Evolutionary conservation across 2,888 invertebrate species (phyloP).

Genomic region (Doris montereyensis): DNA sequence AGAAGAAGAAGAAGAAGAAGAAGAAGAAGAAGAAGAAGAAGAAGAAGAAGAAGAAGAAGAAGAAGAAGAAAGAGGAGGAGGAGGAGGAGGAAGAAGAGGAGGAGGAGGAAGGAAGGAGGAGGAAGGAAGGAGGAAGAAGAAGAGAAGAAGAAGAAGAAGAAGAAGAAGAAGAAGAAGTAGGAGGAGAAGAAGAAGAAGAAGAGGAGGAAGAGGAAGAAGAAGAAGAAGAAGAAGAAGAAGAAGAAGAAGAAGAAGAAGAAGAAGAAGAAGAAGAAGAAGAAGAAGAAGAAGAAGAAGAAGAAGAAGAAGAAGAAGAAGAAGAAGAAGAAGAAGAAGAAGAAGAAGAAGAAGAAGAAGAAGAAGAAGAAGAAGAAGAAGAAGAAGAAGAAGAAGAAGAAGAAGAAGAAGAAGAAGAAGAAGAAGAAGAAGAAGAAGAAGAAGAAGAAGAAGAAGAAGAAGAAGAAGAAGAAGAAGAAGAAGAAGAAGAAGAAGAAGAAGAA

Average conservation of each 20-base stretch:
- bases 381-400: not conserved
- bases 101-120: not conserved
- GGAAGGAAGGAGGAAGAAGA: not conserved
- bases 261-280: not conserved
- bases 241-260: not conserved
- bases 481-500: not conserved
- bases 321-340: not conserved
- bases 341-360: conserved; percentile 1
- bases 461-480: not conserved
- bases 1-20: too few species aligned
- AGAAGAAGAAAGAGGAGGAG: not conserved
- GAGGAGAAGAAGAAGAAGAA: not conserved
- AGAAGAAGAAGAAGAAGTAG: too few species aligned
- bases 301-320: not conserved
- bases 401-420: not conserved
- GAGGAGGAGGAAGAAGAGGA: not conserved
- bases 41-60: too few species aligned
- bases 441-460: not conserved
- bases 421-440: not conserved
- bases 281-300: not conserved
- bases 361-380: not conserved
- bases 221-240: not conserved
- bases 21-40: too few species aligned
- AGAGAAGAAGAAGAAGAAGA: not conserved
- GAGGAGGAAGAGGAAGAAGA: not conserved